A percentile compares a stretch with the other conserved stretches of the same genome.
These are phyloP conservation scores for Syrmaticus mikado DNA, from an alignment of 2,113 vertebrate genomes.

Conservation along the genomic window DNA sequence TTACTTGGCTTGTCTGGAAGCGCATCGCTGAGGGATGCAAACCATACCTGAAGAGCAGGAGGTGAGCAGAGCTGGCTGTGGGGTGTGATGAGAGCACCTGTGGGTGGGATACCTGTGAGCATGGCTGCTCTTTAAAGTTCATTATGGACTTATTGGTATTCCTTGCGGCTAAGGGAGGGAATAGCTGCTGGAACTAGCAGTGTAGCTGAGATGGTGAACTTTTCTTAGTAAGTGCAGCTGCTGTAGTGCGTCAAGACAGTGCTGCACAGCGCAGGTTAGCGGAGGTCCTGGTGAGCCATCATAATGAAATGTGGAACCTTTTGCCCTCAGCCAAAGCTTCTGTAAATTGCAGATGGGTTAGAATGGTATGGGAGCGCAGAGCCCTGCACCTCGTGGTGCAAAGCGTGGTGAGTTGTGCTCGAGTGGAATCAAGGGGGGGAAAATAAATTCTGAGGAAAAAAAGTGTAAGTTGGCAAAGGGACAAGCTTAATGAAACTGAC, in stretches of 20 bases:
- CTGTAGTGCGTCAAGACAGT: conserved; percentile 10
- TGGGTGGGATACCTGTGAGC: not conserved
- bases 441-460: not conserved
- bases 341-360: conserved; percentile 56
- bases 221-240: not conserved
- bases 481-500: not conserved
- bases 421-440: not conserved
- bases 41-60: not conserved
- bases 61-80: not conserved
- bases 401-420: not conserved
- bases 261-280: not conserved
- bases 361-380: not conserved
- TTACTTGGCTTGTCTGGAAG: not conserved
- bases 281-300: not conserved
- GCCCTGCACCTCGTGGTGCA: not conserved
- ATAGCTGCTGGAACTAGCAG: not conserved
- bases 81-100: not conserved
- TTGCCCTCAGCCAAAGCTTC: conserved; percentile 55
- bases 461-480: not conserved
- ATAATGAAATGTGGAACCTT: conserved; percentile 40
- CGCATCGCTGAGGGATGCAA: not conserved
- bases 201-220: not conserved
- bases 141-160: not conserved
- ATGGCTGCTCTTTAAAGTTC: not conserved
- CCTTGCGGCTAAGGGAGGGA: not conserved